phyloP scores from a whole-genome alignment of 2,797 vertebrate species.

The Smutsia temminckii region DNA sequence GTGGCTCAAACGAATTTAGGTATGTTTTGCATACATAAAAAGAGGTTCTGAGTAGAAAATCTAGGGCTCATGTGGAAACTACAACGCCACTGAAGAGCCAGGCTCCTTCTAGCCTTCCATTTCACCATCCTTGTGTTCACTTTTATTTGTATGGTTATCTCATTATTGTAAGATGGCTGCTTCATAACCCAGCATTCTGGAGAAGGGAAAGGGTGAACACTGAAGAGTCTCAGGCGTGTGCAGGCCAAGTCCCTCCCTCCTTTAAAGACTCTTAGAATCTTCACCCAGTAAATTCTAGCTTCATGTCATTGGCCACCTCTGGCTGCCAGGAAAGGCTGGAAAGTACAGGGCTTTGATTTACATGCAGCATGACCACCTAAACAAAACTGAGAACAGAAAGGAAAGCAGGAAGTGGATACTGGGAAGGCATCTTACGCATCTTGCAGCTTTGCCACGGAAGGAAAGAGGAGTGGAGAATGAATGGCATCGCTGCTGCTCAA shows the following conservation, averaged over 20 bases:
- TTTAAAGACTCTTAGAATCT: not conserved
- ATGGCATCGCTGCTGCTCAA: too few species aligned
- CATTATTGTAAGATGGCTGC: not conserved
- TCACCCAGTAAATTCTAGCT: not conserved
- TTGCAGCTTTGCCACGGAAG: not conserved
- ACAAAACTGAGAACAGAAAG: not conserved
- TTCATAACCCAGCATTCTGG: not conserved
- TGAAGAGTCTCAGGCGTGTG: not conserved
- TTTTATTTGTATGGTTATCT: not conserved
- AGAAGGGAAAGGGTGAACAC: not conserved
- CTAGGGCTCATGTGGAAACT: not conserved
- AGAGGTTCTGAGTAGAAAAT: not conserved
- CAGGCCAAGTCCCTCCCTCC: not conserved
- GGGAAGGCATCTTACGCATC: not conserved
- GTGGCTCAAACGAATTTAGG: not conserved
- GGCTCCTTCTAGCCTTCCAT: not conserved
- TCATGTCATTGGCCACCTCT: not conserved
- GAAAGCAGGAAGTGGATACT: not conserved
- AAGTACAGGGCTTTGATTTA: not conserved
- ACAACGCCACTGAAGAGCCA: not conserved
- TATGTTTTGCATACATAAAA: not conserved
- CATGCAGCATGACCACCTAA: not conserved
- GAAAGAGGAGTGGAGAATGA: not conserved
- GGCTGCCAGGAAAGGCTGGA: not conserved
- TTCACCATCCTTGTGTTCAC: rapidly evolving